These are phyloP conservation scores for Mohoua ochrocephala DNA, from an alignment of 2,113 vertebrate genomes.

Conservation along the genomic window DNA sequence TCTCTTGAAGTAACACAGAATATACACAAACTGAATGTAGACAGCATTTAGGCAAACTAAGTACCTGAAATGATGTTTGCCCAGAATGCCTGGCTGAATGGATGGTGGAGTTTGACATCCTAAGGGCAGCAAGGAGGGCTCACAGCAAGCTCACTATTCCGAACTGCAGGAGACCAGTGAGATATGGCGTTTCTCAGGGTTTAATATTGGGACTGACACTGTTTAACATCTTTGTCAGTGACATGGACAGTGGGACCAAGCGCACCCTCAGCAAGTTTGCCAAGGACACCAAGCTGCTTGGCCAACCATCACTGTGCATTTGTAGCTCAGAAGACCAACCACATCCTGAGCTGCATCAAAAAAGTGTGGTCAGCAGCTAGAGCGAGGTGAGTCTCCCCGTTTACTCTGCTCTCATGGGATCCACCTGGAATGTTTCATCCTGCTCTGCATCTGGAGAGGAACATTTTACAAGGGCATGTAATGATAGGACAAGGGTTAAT, in stretches of 20 bases:
- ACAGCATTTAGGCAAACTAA: not conserved
- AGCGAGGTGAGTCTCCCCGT: not conserved
- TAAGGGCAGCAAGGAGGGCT: not conserved
- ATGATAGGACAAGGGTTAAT: not conserved
- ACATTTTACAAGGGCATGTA: not conserved
- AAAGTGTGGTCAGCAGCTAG: not conserved
- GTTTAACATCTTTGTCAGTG: not conserved
- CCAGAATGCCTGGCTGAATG: too few species aligned
- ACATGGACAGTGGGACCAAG: not conserved
- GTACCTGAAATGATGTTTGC: accelerated
- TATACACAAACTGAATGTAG: accelerated
- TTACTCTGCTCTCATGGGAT: not conserved
- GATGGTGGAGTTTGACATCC: not conserved
- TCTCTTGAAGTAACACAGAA: not conserved
- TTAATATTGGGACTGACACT: too few species aligned
- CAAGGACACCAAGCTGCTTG: not conserved
- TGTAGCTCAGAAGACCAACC: not conserved
- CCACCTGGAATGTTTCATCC: not conserved
- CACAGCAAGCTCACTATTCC: not conserved
- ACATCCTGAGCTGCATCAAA: not conserved
- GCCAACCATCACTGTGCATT: not conserved
- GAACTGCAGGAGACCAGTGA: not conserved
- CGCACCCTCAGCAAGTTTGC: not conserved
- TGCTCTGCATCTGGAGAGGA: not conserved
- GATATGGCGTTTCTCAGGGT: not conserved